Evolutionary conservation across 2,797 vertebrate genomes (phyloP), one percentile per base, ranked within the genome.

Genomic region (Anomalospiza imberbis): DNA sequence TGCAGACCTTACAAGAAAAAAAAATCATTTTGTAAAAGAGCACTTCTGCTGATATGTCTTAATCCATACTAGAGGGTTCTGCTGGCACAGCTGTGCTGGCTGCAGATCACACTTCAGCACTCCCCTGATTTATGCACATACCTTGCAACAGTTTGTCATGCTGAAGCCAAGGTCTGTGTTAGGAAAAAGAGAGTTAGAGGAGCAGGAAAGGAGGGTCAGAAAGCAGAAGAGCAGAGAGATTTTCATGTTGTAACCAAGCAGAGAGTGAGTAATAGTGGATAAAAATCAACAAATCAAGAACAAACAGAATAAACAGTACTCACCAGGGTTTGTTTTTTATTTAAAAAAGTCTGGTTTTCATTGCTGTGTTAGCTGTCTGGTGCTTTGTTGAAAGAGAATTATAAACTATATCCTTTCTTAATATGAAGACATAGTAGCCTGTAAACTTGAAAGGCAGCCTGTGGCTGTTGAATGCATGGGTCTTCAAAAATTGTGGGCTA

Each of bases 71-170:
- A 74, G 71, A 61, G 45, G 77, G 47, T 94, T 95, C 71, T 94
- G 94, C 93, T 96, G 86, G 90, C 93, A 96, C 83, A 91, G 88
- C 88, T 89, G 34, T 60, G 55, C 88, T 74, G 92, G 77, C 54
- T 91, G 93, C 60, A 89, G 81, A 91, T 94, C 83, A 82, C 90
- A 93, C 88, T 94, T 96, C 88, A 94, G 72, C 93, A 92, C 84
- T 79, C 48, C 44, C 13, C 74, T 95, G 92, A 94, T 34, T 89
- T 94, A 96, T 93, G 88, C 31, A 70, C 17, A 19, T 57, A 76
- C 60, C 74, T 95, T 76, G 45, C 55, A 94, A 67, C 19, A 73
- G 71, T 74, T 92, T 89, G 60, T 80, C 80, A 67, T 38, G 78
- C 13, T 75, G 70, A 74, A 31, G 86, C 48, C 86, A 89, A 82